phyloP scores from a whole-genome alignment of 2,113 vertebrate genomes.

The Aepyceros melampus region DNA sequence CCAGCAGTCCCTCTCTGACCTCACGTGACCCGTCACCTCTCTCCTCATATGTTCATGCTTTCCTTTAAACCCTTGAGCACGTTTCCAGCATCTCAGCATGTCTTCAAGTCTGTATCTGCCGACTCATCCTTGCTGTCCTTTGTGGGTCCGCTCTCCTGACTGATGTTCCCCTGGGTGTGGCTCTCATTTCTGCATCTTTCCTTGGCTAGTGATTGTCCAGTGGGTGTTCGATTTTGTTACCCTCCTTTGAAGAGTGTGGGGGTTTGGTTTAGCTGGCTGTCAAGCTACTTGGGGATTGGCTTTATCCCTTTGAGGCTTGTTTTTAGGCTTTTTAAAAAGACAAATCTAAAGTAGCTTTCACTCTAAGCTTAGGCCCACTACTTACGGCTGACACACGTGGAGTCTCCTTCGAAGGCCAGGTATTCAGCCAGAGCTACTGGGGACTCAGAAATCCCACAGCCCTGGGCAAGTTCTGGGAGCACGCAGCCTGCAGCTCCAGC shows the following conservation, averaged over 20 bases:
- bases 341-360: neutral
- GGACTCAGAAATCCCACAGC: neutral
- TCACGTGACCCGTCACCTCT: neutral
- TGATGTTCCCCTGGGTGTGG: neutral
- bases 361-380: neutral
- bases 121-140: neutral
- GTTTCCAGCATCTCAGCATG: rapidly evolving
- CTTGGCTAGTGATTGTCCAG: neutral
- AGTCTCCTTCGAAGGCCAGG: neutral
- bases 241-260: neutral
- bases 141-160: neutral
- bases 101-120: neutral
- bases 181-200: neutral
- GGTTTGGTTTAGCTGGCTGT: neutral
- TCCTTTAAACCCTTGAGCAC: rapidly evolving
- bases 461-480: neutral
- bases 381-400: neutral
- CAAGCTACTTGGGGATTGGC: neutral
- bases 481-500: rapidly evolving
- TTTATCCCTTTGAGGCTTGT: neutral
- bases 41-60: rapidly evolving
- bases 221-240: neutral
- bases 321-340: neutral
- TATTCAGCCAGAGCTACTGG: neutral
- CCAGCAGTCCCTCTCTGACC: neutral